Conservation (phyloP, 2,797 vertebrate genomes). For the Coendou prehensilis region DNA sequence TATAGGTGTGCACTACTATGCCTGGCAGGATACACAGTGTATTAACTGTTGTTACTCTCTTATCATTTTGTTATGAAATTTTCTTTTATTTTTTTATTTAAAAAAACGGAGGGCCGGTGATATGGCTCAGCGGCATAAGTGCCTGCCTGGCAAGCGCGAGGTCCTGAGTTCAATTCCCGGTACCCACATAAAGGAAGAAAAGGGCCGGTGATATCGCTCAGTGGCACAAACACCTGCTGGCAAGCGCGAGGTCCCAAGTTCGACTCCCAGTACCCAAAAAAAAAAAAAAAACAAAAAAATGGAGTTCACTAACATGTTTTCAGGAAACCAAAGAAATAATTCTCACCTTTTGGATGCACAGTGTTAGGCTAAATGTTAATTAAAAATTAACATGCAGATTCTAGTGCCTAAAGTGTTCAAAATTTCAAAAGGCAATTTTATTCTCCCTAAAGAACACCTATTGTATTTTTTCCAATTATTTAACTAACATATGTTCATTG, state of each 20-base stretch:
- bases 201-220: too few relatives aligned
- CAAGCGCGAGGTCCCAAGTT: too few relatives aligned
- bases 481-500: neutral
- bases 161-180: too few relatives aligned
- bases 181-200: too few relatives aligned
- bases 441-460: neutral
- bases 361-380: constrained; percentile 22
- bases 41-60: neutral
- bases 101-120: too few relatives aligned
- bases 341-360: neutral
- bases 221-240: too few relatives aligned
- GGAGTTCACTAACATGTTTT: constrained; percentile 1
- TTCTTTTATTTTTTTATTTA: neutral
- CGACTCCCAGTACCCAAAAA: too few relatives aligned
- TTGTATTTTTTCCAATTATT: neutral
- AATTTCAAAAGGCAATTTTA: constrained; percentile 60
- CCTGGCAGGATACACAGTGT: neutral
- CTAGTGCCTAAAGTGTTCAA: neutral
- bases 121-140: too few relatives aligned
- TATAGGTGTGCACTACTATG: neutral
- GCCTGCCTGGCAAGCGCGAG: too few relatives aligned
- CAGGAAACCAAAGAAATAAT: constrained; percentile 17
- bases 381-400: constrained; percentile 38
- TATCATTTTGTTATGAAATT: neutral
- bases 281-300: neutral